Evolutionary conservation across 2,113 vertebrate species (phyloP).

Genomic region (Ramphastos sulfuratus): DNA sequence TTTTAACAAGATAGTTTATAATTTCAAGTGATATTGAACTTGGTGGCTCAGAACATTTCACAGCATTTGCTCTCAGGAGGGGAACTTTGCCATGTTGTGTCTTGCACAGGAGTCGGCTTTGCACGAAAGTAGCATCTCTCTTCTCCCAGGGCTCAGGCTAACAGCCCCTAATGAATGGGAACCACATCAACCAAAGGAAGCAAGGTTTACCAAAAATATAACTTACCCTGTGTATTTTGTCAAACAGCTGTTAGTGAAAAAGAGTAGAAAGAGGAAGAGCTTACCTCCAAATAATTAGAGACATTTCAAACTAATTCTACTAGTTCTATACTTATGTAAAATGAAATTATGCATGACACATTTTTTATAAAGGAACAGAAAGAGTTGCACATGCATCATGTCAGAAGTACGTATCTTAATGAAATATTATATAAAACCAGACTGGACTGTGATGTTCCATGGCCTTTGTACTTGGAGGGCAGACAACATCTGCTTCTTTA

Average conservation of each 20-base stretch:
- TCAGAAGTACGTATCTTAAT: neutral
- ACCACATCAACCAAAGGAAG: neutral
- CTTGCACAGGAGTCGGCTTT: neutral
- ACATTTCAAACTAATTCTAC: neutral
- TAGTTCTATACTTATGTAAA: neutral
- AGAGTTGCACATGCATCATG: neutral
- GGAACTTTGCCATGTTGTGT: neutral
- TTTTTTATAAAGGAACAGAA: neutral
- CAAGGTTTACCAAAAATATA: neutral
- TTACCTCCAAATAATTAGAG: neutral
- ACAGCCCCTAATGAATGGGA: neutral
- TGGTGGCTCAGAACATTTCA: neutral
- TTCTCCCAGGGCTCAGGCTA: neutral
- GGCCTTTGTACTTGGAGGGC: neutral
- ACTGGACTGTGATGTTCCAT: neutral
- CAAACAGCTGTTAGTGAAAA: neutral
- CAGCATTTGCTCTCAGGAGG: neutral
- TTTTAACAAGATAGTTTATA: neutral
- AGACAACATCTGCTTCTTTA: constrained; percentile 10
- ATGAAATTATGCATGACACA: neutral
- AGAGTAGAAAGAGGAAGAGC: neutral
- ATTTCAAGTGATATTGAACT: neutral
- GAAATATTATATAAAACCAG: neutral
- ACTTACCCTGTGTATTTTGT: neutral
- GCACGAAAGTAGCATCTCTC: neutral